phyloP scores from a whole-genome alignment of 2,888 invertebrate species.

The Stenodera caucasica region DNA sequence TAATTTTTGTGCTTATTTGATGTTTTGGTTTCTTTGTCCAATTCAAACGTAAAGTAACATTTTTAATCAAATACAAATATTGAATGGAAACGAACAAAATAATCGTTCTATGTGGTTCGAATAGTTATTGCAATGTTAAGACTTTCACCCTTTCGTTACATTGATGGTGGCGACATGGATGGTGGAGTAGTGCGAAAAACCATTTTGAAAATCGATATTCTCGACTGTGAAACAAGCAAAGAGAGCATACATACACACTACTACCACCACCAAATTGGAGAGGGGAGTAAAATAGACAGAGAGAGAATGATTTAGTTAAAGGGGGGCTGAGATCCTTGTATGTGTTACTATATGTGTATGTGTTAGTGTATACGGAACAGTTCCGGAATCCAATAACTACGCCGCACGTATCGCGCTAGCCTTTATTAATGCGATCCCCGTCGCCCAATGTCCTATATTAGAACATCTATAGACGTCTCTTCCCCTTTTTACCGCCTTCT shows the following conservation, averaged over 20 bases:
- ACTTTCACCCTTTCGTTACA: conserved; percentile 29
- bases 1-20: background rate
- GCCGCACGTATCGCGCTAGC: conserved; percentile 43
- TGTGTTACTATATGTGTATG: no score
- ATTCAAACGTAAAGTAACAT: background rate
- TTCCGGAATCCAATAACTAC: conserved; percentile 44
- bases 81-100: background rate
- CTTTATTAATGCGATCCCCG: conserved; percentile 46
- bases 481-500: conserved; percentile 9
- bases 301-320: background rate
- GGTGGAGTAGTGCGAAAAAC: conserved; percentile 23
- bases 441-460: conserved; percentile 44
- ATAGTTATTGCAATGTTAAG: conserved; percentile 17
- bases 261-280: background rate
- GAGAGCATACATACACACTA: background rate
- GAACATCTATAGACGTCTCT: conserved; percentile 37
- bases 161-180: conserved; percentile 2
- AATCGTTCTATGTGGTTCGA: conserved; percentile 15
- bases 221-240: conserved; percentile 23
- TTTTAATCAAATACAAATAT: conserved; percentile 2
- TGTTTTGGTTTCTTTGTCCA: background rate
- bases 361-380: no score
- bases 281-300: background rate
- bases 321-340: conserved; percentile 31
- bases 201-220: conserved; percentile 34